A percentile compares a stretch with the other conserved stretches of the same genome.
Evolutionary conservation across 2,113 vertebrate genomes (phyloP).

Genomic region (Prionailurus viverrinus): DNA sequence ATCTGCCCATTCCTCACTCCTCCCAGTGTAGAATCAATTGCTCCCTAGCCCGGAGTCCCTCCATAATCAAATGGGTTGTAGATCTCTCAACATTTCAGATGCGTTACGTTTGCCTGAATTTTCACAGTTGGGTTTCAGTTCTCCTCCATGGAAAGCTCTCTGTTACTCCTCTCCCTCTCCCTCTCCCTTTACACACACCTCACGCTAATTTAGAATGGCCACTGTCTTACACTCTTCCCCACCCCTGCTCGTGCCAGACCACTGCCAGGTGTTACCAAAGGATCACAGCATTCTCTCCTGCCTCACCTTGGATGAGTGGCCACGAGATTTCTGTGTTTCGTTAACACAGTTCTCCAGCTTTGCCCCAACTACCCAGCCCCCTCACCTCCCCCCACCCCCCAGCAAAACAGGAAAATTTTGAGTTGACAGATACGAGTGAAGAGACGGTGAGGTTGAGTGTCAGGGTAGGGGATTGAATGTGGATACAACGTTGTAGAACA

Average conservation of each 20-base stretch:
- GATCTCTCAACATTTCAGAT: not conserved
- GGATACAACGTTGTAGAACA: not conserved
- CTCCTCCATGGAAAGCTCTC: not conserved
- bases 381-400: rapidly evolving
- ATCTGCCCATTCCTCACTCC: not conserved
- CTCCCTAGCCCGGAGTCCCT: not conserved
- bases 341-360: not conserved
- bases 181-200: not conserved
- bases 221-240: no score
- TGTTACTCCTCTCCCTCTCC: not conserved
- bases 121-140: not conserved
- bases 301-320: not conserved
- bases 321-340: not conserved
- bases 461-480: not conserved
- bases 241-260: rapidly evolving
- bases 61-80: not conserved
- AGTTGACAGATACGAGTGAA: not conserved
- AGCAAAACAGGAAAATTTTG: not conserved
- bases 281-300: not conserved
- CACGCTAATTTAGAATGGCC: not conserved
- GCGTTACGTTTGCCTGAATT: not conserved
- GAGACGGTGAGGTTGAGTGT: not conserved
- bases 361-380: not conserved
- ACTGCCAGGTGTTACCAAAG: not conserved
- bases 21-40: not conserved